phyloP scores from a whole-genome alignment of 2,797 vertebrate genomes.

The Platalea minor region DNA sequence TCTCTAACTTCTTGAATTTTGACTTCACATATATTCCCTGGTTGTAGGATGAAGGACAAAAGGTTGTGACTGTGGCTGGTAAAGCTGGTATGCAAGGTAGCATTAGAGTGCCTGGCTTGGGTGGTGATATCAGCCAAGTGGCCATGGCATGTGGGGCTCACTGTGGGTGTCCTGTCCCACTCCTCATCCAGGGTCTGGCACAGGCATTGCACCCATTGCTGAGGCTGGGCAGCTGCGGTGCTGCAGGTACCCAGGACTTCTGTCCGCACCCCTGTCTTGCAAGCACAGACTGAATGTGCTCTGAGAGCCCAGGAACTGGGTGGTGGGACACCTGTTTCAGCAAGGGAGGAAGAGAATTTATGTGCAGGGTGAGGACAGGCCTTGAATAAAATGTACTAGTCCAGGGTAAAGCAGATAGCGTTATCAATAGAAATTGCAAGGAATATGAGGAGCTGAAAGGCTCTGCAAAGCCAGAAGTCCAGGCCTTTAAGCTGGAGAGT shows the following conservation, averaged over 20 bases:
- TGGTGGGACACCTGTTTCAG: neutral
- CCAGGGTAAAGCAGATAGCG: neutral
- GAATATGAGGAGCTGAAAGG: neutral
- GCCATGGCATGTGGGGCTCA: fast-evolving
- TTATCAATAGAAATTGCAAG: neutral
- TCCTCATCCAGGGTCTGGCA: neutral
- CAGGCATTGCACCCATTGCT: neutral
- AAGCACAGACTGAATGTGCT: fast-evolving
- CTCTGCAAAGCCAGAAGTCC: neutral
- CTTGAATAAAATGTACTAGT: neutral
- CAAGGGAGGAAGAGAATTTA: neutral
- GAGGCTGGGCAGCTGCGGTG: fast-evolving
- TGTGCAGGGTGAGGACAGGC: neutral
- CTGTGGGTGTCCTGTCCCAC: neutral
- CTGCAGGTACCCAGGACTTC: neutral
- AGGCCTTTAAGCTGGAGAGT: neutral
- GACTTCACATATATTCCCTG: neutral
- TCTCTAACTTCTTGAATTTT: neutral
- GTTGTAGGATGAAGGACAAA: neutral
- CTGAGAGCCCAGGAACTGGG: fast-evolving
- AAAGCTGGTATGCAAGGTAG: fast-evolving
- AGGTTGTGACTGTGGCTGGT: neutral
- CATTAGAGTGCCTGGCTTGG: neutral
- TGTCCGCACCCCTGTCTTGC: neutral
- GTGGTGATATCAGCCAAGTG: neutral